phyloP scores from a whole-genome alignment of 2,888 invertebrate genomes.

The Nemotelus nigrinus region DNA sequence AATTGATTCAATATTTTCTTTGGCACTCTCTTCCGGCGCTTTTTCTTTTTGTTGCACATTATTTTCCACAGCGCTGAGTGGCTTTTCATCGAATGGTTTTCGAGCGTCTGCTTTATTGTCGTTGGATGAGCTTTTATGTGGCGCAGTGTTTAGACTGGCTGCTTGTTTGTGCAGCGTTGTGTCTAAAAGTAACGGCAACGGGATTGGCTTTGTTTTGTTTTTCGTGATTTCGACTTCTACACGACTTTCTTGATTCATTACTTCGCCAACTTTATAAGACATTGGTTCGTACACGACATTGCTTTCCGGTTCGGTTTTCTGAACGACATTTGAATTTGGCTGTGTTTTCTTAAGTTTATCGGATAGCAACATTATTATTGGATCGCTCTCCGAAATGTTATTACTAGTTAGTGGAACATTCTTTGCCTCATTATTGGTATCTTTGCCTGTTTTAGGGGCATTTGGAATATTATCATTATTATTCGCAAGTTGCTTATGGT shows the following conservation, averaged over 20 bases:
- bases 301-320: slow-evolving; percentile 20
- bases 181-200: slow-evolving; percentile 59
- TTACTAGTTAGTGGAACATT: not conserved
- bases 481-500: not conserved
- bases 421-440: too few relatives aligned
- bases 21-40: slow-evolving; percentile 45
- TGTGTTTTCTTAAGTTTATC: slow-evolving; percentile 21
- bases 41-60: not conserved
- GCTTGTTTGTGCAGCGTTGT: slow-evolving; percentile 52
- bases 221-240: slow-evolving; percentile 46
- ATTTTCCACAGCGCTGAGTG: not conserved
- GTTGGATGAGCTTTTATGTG: not conserved
- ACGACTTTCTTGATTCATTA: slow-evolving; percentile 49
- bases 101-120: not conserved
- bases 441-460: not conserved
- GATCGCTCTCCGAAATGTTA: slow-evolving; percentile 7
- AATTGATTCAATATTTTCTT: slow-evolving; percentile 59
- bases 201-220: slow-evolving; percentile 58
- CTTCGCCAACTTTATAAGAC: slow-evolving; percentile 60
- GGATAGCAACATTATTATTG: slow-evolving; percentile 17
- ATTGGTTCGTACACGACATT: slow-evolving; percentile 58
- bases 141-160: not conserved
- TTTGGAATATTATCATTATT: not conserved
- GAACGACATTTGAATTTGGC: slow-evolving; percentile 12
- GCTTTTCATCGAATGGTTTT: not conserved